These are phyloP conservation scores for Pelodiscus sinensis DNA, from an alignment of 2,113 vertebrate species.

Conservation along the genomic window DNA sequence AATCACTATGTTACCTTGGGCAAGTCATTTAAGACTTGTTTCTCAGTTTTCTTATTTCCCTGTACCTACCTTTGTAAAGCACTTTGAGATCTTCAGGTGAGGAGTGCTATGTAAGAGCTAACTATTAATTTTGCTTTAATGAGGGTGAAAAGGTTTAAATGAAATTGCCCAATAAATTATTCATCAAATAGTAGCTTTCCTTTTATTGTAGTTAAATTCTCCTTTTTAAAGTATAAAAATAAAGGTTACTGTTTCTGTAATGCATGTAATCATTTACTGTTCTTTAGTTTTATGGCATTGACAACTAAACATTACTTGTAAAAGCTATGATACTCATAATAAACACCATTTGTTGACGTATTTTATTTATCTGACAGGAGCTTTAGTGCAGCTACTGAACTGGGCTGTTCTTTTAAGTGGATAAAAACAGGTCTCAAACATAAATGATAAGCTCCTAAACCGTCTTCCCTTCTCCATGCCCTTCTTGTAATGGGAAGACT, in stretches of 20 bases:
- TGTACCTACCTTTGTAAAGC: neutral
- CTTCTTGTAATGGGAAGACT: neutral
- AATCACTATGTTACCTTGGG: fast-evolving
- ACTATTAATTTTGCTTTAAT: neutral
- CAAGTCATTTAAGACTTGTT: neutral
- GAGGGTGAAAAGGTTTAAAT: neutral
- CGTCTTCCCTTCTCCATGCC: no score
- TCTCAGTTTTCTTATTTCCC: fast-evolving
- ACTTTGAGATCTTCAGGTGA: fast-evolving
- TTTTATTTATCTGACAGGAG: neutral
- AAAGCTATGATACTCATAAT: neutral
- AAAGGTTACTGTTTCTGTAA: fast-evolving
- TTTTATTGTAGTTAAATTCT: neutral
- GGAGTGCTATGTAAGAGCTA: neutral
- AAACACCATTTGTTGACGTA: neutral
- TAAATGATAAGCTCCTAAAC: fast-evolving
- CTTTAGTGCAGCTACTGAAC: neutral
- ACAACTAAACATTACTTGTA: neutral
- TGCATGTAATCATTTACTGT: neutral
- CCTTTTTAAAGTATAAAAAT: neutral
- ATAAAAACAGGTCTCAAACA: neutral
- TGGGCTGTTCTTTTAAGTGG: neutral
- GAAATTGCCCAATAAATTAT: conserved; percentile 21
- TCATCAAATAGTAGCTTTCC: neutral
- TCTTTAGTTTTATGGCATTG: neutral